Evolutionary conservation across 1,140 invertebrate genomes (phyloP).

Genomic region (Tribolium madens): DNA sequence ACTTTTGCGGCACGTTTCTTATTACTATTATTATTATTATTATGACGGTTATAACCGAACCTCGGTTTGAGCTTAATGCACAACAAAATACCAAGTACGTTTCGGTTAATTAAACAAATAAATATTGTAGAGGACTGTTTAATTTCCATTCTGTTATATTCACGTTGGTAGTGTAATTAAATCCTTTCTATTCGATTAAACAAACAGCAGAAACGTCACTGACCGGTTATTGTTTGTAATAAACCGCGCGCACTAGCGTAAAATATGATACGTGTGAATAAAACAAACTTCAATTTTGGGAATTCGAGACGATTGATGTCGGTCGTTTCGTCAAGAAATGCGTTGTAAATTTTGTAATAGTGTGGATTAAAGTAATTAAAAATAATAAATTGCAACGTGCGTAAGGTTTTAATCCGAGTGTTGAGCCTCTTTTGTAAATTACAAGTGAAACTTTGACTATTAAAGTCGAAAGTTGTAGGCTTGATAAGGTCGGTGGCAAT

Average conservation of each 20-base stretch:
- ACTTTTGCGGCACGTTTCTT: no score
- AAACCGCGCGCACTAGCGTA: not conserved
- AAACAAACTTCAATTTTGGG: no score
- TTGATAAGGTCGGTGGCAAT: conserved; percentile 33
- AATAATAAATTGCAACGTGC: not conserved
- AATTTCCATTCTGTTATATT: not conserved
- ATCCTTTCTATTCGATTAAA: not conserved
- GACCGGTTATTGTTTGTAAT: not conserved
- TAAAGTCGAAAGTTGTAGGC: conserved; percentile 30
- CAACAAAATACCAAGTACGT: not conserved
- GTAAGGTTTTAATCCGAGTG: not conserved
- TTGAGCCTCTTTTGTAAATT: not conserved
- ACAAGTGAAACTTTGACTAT: conserved; percentile 20
- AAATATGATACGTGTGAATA: no score
- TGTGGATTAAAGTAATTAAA: not conserved
- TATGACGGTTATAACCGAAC: no score
- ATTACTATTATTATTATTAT: no score
- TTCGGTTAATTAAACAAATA: not conserved
- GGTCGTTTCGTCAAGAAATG: no score
- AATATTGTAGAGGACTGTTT: not conserved
- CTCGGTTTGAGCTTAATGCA: not conserved
- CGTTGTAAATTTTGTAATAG: no score
- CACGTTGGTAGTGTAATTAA: not conserved
- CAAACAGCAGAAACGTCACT: not conserved
- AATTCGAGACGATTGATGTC: no score